phyloP scores from a whole-genome alignment of 2,797 vertebrate species.

The Ctenosaura bakeri region DNA sequence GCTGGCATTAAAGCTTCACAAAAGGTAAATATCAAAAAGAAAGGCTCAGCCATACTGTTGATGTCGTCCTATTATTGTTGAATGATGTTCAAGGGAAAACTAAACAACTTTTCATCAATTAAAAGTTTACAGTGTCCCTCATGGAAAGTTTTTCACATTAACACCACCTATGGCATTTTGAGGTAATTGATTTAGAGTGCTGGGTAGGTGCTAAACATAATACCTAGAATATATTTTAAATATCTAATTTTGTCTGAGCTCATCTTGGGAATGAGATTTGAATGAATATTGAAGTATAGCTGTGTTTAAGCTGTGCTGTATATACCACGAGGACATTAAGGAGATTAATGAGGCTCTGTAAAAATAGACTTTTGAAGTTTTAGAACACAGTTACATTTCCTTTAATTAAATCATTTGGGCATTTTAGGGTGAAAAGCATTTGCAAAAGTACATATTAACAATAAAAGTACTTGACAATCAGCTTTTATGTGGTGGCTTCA shows the following conservation, averaged over 20 bases:
- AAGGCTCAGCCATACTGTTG: conserved; percentile 26
- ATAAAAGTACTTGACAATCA: conserved; percentile 2
- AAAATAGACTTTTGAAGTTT: conserved; percentile 15
- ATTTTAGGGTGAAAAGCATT: background rate
- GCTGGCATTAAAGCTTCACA: conserved; percentile 10
- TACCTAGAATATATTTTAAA: conserved; percentile 38
- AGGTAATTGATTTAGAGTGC: conserved; percentile 16
- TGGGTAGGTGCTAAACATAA: conserved; percentile 40
- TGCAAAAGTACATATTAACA: background rate
- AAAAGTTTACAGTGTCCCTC: conserved; percentile 47
- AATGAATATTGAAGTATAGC: conserved; percentile 20
- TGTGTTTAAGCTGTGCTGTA: too few species aligned
- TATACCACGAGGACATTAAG: conserved; percentile 28
- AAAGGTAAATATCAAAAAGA: conserved; percentile 55
- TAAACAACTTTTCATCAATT: conserved; percentile 47
- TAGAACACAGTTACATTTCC: background rate
- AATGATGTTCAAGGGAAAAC: conserved; percentile 30
- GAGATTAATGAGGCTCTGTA: conserved; percentile 37
- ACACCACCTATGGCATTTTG: conserved; percentile 27
- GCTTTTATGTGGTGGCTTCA: background rate
- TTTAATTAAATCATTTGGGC: conserved; percentile 22
- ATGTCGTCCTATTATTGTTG: conserved; percentile 15
- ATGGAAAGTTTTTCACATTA: conserved; percentile 34
- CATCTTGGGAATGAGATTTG: background rate
- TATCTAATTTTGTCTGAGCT: conserved; percentile 18